Conservation (phyloP, 2,113 vertebrate species). For the Salvelinus fontinalis region DNA sequence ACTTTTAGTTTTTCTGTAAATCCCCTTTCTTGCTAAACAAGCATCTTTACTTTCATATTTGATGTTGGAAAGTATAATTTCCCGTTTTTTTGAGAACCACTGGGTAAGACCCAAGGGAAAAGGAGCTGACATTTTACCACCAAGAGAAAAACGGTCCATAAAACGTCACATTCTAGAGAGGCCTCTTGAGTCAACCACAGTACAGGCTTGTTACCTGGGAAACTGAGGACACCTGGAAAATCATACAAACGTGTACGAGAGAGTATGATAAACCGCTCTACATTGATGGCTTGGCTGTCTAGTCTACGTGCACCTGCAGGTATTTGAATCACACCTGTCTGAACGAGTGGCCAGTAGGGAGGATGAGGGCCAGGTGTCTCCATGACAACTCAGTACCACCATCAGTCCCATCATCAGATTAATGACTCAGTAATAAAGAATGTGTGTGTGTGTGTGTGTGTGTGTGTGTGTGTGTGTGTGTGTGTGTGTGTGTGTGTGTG, state of each 20-base stretch:
- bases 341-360: background rate
- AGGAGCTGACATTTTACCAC: background rate
- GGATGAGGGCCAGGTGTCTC: conserved; percentile 6
- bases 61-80: background rate
- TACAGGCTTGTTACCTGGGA: background rate
- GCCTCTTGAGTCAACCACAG: background rate
- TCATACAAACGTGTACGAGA: background rate
- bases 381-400: background rate
- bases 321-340: conserved; percentile 8
- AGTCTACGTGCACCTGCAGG: background rate
- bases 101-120: too few species aligned
- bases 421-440: background rate
- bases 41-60: background rate
- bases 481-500: background rate
- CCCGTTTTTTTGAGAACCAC: too few species aligned
- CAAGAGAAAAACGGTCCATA: background rate
- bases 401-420: background rate
- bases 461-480: background rate
- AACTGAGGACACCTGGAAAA: background rate
- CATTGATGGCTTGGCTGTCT: background rate
- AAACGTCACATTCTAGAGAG: background rate
- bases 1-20: too few species aligned
- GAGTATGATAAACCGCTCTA: background rate
- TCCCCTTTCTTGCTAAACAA: too few species aligned
- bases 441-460: background rate